Conservation (phyloP, 2,888 invertebrate species). For the Ormyrus nitidulus region DNA sequence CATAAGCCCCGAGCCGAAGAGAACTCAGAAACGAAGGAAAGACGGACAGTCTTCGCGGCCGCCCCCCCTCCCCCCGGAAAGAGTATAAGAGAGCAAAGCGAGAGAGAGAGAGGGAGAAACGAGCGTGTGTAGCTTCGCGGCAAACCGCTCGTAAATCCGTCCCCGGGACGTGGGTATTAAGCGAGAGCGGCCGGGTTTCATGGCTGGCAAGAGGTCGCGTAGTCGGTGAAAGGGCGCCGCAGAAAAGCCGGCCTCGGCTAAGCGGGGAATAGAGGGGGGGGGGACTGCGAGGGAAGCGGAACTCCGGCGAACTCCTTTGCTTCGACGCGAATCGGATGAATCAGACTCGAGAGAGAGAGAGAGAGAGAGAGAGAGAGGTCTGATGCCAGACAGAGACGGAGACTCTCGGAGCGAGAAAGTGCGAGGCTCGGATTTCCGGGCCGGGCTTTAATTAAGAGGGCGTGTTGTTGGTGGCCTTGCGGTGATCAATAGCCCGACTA, state of each 20-base stretch:
- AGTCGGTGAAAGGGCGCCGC: constrained; percentile 29
- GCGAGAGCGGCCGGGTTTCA: constrained; percentile 27
- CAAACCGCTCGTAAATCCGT: constrained; percentile 44
- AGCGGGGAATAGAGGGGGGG: background rate
- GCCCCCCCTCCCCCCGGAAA: too few species aligned
- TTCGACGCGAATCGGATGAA: constrained; percentile 41
- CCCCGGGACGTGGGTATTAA: constrained; percentile 35
- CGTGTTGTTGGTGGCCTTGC: constrained; percentile 51
- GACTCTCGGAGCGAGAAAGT: constrained; percentile 29
- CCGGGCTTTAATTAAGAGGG: constrained; percentile 54
- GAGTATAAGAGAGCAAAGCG: background rate
- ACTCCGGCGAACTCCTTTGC: constrained; percentile 21
- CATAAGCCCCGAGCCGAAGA: too few species aligned
- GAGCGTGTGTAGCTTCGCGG: constrained; percentile 24
- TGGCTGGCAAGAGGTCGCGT: constrained; percentile 27
- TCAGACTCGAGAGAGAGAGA: background rate
- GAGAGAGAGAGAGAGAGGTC: background rate
- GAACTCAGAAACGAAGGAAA: too few species aligned
- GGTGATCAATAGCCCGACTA: constrained; percentile 50
- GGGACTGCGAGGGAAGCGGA: constrained; percentile 8
- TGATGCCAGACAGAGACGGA: background rate
- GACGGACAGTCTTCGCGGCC: too few species aligned
- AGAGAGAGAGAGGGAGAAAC: constrained; percentile 5
- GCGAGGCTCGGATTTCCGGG: constrained; percentile 49
- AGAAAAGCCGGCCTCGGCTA: background rate